Base-by-base conservation (phyloP, 2,113 vertebrate genomes). In the Polyodon spathula region DNA sequence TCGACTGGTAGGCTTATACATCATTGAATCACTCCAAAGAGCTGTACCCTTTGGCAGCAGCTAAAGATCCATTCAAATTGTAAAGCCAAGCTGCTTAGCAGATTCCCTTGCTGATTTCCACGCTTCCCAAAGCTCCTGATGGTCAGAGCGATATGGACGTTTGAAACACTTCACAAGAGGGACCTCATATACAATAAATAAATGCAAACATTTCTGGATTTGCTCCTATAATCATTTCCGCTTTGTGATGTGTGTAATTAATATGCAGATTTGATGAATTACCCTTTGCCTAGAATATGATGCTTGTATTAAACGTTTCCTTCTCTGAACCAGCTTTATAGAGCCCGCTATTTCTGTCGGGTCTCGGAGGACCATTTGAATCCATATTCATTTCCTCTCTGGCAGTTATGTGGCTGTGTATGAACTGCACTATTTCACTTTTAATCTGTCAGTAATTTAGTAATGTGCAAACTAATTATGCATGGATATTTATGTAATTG, bases 371-470 rank as follows among this genome's bases (percentile, higher is more conserved):
- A 89, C 87, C 84, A 85, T 93, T 95, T 95, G 88, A 94, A 97
- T 97, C 94, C 89, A 97, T 97, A 97, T 97, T 97, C 91, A 97
- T 98, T 97, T 97, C 94, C 95, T 95, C 83, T 93, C 90, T 90
- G 92, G 93, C 93, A 95, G 92, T 98, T 97, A 96, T 94, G 93
- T 48, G 62, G 80, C 85, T 76, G 80, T 83, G 86, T 95, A 97
- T 95, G 92, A 97, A 93, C 93, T 92, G 88, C 83, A 85, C 88
- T 91, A 89, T 93, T 97, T 96, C 92, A 91, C 94, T 91, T 97
- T 95, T 98, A 98, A 98, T 98, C 93, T 94, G 93, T 92, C 93
- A 91, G 95, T 97, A 98, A 97, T 98, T 97, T 96, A 97, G 93
- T 94, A 96, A 97, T 90, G 92, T 95, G 93, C 94, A 97, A 97